These are phyloP conservation scores for Lapara coniferarum DNA, from an alignment of 2,888 invertebrate genomes.

Conservation along the genomic window DNA sequence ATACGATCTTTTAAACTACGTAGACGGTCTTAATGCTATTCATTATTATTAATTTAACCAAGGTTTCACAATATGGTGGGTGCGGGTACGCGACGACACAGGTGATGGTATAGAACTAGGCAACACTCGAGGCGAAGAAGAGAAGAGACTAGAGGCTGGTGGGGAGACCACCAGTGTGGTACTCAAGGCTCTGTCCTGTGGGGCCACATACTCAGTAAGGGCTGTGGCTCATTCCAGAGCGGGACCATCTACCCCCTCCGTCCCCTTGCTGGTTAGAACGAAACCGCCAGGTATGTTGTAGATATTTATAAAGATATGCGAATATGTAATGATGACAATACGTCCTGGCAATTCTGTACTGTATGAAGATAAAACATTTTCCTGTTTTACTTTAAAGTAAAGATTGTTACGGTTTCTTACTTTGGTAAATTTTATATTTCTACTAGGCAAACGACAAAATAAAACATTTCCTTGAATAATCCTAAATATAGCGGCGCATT, in stretches of 20 bases:
- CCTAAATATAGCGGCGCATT: neutral
- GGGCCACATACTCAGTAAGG: constrained; percentile 71
- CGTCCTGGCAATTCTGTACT: too few relatives aligned
- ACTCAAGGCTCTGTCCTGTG: constrained; percentile 69
- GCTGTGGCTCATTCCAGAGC: constrained; percentile 74
- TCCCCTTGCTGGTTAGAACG: constrained; percentile 68
- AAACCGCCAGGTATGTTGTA: constrained; percentile 70
- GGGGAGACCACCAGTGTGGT: constrained; percentile 68
- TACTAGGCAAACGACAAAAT: neutral
- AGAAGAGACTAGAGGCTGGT: constrained; percentile 68
- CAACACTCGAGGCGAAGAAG: constrained; percentile 64
- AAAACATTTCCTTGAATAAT: neutral
- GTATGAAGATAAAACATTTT: too few relatives aligned
- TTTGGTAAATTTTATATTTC: neutral
- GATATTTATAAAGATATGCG: neutral
- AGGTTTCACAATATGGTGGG: constrained; percentile 77
- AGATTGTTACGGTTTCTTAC: neutral
- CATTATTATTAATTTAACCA: neutral
- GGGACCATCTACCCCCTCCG: constrained; percentile 69
- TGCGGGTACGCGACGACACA: constrained; percentile 69
- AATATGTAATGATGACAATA: too few relatives aligned
- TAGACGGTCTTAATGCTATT: neutral
- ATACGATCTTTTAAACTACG: too few relatives aligned
- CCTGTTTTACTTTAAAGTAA: neutral
- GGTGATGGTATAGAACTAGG: constrained; percentile 61